Evolutionary conservation across 2,888 invertebrate species (phyloP).

Genomic region (Congeria kusceri): DNA sequence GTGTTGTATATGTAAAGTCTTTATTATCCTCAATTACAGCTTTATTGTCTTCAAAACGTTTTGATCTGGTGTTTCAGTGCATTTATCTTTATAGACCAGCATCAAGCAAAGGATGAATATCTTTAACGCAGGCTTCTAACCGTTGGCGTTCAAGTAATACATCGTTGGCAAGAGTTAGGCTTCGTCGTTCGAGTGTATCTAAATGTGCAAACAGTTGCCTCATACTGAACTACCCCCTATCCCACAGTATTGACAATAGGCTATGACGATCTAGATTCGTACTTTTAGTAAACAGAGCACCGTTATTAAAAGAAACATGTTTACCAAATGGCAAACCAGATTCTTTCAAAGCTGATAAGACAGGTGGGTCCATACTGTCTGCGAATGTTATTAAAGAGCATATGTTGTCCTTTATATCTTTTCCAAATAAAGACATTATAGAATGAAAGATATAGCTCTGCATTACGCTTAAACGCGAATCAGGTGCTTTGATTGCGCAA

Average conservation of each 20-base stretch:
- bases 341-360: not conserved
- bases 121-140: conserved; percentile 8
- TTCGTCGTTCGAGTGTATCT: not conserved
- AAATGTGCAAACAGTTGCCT: conserved; percentile 9
- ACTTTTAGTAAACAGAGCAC: not conserved
- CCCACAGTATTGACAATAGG: conserved; percentile 1
- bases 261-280: not conserved
- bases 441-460: conserved; percentile 23
- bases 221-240: conserved; percentile 13
- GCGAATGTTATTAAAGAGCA: conserved; percentile 19
- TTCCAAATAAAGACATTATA: conserved; percentile 13
- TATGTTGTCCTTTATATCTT: conserved; percentile 17
- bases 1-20: conserved; percentile 4
- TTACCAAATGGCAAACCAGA: not conserved
- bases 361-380: not conserved
- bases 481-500: conserved; percentile 6
- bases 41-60: not conserved
- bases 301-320: conserved; percentile 16
- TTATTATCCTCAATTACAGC: conserved; percentile 14
- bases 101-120: conserved; percentile 11
- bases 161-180: conserved; percentile 20
- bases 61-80: conserved; percentile 11
- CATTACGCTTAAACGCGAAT: not conserved
- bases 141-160: conserved; percentile 20
- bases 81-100: conserved; percentile 11